Evolutionary conservation across 2,888 invertebrate genomes (phyloP), one percentile per base, ranked within the genome.

Genomic region (Sphaerophoria taeniata): DNA sequence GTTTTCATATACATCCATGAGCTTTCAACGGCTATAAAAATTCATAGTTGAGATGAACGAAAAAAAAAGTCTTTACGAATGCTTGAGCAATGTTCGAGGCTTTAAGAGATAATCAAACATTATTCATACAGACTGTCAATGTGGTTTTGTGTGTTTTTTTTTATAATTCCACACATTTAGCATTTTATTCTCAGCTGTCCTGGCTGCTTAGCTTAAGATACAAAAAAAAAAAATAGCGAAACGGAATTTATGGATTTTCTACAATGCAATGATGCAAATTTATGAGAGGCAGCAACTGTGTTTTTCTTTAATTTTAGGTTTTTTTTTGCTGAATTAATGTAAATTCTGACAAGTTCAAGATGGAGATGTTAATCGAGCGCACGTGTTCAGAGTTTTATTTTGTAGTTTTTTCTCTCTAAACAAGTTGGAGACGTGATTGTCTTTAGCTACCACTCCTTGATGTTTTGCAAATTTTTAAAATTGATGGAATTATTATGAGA

Each of bases 191-290:
- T 49, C 45, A 53, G 53, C 67, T 34, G 33, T 60, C 36, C 47
- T 16, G 36, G 5, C 39, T 14, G 11, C 16, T 12, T 60, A 6
- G 9, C 24, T 51, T 4, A 24, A 49, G 4, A 12, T 49, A 49
- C 6, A 6, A 16, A 24, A 3, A 16, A 14, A 9, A n/a, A 47
- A 12, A 14, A 7, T 36, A 39, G 11, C 24, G 14, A 11, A 36
- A 9, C 9, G 61, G 61, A 71, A 63, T 77, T 70, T 77, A 61
- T 76, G 67, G 53, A 51, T 76, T 61, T 55, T 74, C 12, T 58
- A 31, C 55, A 58, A 47, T 36, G 56, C 4, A 74, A n/a, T 74
- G 36, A 74, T 51, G 67, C 31, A 53, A 53, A 67, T 53, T 67
- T 53, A 67, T 67, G 67, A 53, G 24, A 53, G 67, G 1, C 12